Base-by-base conservation (phyloP, 2,888 invertebrate genomes). In the Stegophylla sp. region DNA sequence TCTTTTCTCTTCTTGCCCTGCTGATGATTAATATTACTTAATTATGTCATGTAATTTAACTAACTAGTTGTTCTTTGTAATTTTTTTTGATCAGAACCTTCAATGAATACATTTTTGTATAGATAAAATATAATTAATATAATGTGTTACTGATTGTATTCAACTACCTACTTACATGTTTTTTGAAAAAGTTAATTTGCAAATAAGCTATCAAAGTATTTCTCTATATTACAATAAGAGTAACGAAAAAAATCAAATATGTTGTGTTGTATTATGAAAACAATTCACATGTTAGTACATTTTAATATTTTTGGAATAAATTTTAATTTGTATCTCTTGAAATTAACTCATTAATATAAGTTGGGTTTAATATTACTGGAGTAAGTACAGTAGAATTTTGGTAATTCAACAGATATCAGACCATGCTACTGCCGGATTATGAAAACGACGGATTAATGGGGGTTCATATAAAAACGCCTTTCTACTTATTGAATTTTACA, bases 11-110 rank as follows among this genome's bases (percentile, higher is more conserved):
- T 83, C 82, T 56, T 74, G 74, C 23, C 83, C 83, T 15, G 82
- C 82, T 4, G 83, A 83, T 76, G 79, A 83, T 81, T 79, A 67
- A 67, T n/a, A n/a, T n/a, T n/a, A n/a, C n/a, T n/a, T n/a, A 61
- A 59, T 23, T 51, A 20, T 77, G 41, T 61, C n/a, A 48, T 69
- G 23, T 79, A 61, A 48, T 69, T 17, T 79, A 61, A 69, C 26
- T 67, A 66, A 64, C 45, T 67, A 77, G 77, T 75, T 75, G 63
- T n/a, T n/a, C n/a, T 77, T 34, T 69, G 61, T 79, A 69, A 59
- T 48, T 61, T 61, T 41, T 43, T 76, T 53, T 66, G 64, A 76
- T 61, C 71, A 79, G 59, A 61, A 61, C 51, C 17, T 15, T 59
- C 23, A 63, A 79, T 71, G 71, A 63, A 23, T 79, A 79, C 79